Evolutionary conservation across 2,888 invertebrate genomes (phyloP), one percentile per base, ranked within the genome.

Genomic region (Scaptomyza reducta): DNA sequence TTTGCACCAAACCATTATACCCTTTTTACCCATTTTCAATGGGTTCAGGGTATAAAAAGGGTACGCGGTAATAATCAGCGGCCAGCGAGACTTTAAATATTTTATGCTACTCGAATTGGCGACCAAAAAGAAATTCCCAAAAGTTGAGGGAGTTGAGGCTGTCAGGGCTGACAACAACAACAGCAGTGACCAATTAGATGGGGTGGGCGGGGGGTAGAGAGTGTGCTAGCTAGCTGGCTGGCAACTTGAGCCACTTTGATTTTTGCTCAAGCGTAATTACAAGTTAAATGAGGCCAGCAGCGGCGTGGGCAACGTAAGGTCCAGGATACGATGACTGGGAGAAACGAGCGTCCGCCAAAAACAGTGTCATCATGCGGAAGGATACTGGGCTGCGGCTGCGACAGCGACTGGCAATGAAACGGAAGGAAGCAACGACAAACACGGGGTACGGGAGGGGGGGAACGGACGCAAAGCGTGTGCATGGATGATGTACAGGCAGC

Each of bases 221-320:
- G 9, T 3, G 38, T n/a, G 49, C 35, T 13, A 46, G 54, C 49
- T 49, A 38, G 54, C 31, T 35, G 66, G 72, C 54, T 70, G 79
- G 88, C 84, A 87, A 86, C 88, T 88, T 84, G 88, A 88, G 85
- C 88, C 87, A 85, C 85, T 85, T 85, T 85, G 85, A 85, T 89
- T 88, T 79, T 70, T 78, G 79, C 79, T 81, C 83, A 83, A 76
- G 79, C 88, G 79, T 89, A 89, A 89, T 89, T 89, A 89, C 87
- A 86, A 89, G 89, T 89, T 89, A 89, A 89, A 89, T 89, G 86
- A 89, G 89, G 89, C 89, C 88, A 89, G 76, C 76, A 73, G 77
- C 81, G 75, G 74, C 79, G 75, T 61, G 64, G 60, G 62, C 63
- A 47, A 51, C 66, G 64, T 61, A 64, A 18, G 57, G 66, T 35